Conservation (phyloP, 2,888 invertebrate species). For the Agrypnus murinus region DNA sequence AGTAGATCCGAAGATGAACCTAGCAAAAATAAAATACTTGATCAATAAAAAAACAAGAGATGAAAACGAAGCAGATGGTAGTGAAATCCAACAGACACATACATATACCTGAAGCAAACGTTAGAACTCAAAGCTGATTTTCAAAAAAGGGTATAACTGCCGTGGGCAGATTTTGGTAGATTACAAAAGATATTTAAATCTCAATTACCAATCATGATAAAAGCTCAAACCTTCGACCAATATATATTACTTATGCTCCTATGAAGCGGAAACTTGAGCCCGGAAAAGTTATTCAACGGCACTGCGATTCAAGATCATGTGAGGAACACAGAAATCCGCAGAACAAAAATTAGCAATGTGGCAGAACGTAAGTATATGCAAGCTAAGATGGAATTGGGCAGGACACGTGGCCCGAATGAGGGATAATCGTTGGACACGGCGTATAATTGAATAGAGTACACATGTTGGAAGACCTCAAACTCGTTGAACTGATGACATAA, state of each 20-base stretch:
- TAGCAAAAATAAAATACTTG: not conserved
- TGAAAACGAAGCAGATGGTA: not conserved
- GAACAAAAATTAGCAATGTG: too few species aligned
- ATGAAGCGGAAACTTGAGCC: not conserved
- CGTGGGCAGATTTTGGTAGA: not conserved
- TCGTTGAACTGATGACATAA: too few species aligned
- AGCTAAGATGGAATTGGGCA: slow-evolving; percentile 2
- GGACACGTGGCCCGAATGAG: not conserved
- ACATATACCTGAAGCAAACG: not conserved
- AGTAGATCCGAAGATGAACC: slow-evolving; percentile 13
- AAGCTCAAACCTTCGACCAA: too few species aligned
- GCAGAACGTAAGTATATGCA: too few species aligned
- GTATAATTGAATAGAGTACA: not conserved
- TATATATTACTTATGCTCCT: too few species aligned
- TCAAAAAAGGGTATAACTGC: too few species aligned
- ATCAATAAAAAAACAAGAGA: slow-evolving; percentile 10
- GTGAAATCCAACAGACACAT: not conserved
- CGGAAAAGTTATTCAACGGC: not conserved
- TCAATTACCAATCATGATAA: not conserved
- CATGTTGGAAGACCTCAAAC: too few species aligned
- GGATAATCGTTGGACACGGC: slow-evolving; percentile 7
- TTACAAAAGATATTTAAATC: too few species aligned
- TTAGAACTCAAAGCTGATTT: not conserved
- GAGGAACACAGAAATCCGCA: too few species aligned
- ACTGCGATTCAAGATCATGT: not conserved